These are phyloP conservation scores for Himalopsyche anomala DNA, from an alignment of 2,888 invertebrate species.

Conservation along the genomic window DNA sequence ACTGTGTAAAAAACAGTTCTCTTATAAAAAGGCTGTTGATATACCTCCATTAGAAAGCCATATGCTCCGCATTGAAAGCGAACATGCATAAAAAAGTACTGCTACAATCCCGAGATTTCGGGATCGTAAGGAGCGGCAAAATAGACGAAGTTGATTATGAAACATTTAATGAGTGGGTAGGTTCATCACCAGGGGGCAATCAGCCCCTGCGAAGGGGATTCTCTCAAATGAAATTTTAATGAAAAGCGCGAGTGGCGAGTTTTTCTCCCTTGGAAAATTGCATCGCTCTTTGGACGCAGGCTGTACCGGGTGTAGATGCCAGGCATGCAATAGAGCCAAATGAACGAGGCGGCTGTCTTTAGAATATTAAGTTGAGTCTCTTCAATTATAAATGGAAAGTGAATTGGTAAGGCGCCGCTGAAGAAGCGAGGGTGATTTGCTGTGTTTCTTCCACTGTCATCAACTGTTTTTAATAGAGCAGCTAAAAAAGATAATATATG, in stretches of 20 bases:
- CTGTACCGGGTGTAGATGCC: neutral
- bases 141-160: constrained; percentile 20
- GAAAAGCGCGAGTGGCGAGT: constrained; percentile 5
- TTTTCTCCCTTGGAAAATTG: constrained; percentile 40
- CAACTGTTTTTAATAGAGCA: neutral
- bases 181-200: constrained; percentile 7
- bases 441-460: neutral
- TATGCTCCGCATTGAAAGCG: no score
- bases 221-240: constrained; percentile 32
- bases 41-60: no score
- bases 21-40: no score
- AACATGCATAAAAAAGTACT: no score
- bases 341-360: neutral
- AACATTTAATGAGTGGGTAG: neutral
- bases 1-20: no score
- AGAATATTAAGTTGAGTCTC: constrained; percentile 6
- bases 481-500: no score
- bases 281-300: neutral
- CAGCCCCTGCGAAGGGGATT: neutral
- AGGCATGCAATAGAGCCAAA: constrained; percentile 23
- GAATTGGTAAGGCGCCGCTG: constrained; percentile 5
- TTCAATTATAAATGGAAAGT: constrained; percentile 43
- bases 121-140: neutral
- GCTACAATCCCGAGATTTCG: no score
- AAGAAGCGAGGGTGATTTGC: constrained; percentile 12